Evolutionary conservation across 2,797 vertebrate genomes (phyloP).

Genomic region (Silurus aristotelis): DNA sequence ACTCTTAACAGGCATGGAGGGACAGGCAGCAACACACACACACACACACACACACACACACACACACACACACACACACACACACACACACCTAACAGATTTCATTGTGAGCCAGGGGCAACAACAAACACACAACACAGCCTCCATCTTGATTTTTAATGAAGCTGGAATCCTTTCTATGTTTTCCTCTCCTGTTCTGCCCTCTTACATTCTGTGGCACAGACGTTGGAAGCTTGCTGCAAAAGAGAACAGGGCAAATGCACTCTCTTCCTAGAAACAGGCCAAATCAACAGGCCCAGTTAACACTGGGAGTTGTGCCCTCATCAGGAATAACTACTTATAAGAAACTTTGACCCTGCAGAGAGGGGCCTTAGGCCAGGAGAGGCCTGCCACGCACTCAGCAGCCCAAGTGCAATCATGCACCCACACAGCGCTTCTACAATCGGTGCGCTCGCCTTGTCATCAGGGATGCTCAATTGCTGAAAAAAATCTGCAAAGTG

Average conservation of each 20-base stretch:
- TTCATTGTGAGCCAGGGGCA: conserved; percentile 69
- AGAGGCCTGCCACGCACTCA: conserved; percentile 60
- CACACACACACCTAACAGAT: conserved; percentile 64
- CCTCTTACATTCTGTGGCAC: conserved; percentile 45
- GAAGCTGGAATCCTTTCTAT: conserved; percentile 31
- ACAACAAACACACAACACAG: conserved; percentile 63
- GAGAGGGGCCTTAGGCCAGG: conserved; percentile 66
- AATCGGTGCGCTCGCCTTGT: conserved; percentile 84
- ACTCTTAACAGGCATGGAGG: conserved; percentile 95
- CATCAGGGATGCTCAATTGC: conserved; percentile 91
- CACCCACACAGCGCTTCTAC: conserved; percentile 20
- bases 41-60: conserved; percentile 30
- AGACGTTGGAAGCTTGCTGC: neutral
- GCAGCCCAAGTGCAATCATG: conserved; percentile 28
- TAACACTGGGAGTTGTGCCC: conserved; percentile 47
- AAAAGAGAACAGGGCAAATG: conserved; percentile 48
- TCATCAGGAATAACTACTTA: conserved; percentile 65
- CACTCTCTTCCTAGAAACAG: conserved; percentile 56
- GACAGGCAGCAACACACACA: conserved; percentile 72
- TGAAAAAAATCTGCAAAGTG: conserved; percentile 89
- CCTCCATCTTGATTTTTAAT: conserved; percentile 65
- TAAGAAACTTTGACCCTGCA: conserved; percentile 56
- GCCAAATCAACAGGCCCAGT: conserved; percentile 53
- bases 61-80: conserved; percentile 5
- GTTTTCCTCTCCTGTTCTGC: conserved; percentile 22